phyloP scores from a whole-genome alignment of 2,888 invertebrate species.

The Rhogogaster chlorosoma region DNA sequence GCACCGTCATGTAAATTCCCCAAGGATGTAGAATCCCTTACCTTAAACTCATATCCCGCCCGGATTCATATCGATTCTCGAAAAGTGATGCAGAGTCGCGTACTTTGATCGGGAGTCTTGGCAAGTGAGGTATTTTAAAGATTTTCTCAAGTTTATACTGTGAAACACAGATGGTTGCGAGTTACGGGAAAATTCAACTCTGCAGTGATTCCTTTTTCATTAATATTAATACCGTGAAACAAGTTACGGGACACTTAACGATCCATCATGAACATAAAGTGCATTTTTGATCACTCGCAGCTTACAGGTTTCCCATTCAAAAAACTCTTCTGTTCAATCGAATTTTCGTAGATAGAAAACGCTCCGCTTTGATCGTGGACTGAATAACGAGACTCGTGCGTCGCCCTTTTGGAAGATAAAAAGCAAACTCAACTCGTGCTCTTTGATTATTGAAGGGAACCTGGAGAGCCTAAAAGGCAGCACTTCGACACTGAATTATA shows the following conservation, averaged over 20 bases:
- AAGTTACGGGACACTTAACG: not conserved
- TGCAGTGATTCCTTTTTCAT: too few species aligned
- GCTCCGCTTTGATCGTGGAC: constrained; percentile 4
- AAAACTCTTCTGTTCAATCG: not conserved
- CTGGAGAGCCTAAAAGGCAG: not conserved
- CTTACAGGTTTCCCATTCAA: not conserved
- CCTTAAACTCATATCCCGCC: not conserved
- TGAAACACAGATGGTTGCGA: not conserved
- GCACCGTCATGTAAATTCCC: not conserved
- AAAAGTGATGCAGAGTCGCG: not conserved
- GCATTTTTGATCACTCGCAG: not conserved
- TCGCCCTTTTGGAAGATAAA: constrained; percentile 1
- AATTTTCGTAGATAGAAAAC: not conserved
- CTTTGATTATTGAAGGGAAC: not conserved
- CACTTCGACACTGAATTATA: not conserved
- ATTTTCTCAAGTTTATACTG: not conserved
- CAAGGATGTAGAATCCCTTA: not conserved
- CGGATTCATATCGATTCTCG: not conserved
- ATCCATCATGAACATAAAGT: not conserved
- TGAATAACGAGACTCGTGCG: constrained; percentile 8
- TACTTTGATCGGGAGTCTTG: not conserved
- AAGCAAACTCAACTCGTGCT: not conserved
- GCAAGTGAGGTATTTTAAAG: not conserved
- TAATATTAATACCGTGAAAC: not conserved
- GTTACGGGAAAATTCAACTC: too few species aligned